These are phyloP conservation scores for Drosophila grimshawi DNA, from an alignment of 1,140 invertebrate species.

Conservation along the genomic window DNA sequence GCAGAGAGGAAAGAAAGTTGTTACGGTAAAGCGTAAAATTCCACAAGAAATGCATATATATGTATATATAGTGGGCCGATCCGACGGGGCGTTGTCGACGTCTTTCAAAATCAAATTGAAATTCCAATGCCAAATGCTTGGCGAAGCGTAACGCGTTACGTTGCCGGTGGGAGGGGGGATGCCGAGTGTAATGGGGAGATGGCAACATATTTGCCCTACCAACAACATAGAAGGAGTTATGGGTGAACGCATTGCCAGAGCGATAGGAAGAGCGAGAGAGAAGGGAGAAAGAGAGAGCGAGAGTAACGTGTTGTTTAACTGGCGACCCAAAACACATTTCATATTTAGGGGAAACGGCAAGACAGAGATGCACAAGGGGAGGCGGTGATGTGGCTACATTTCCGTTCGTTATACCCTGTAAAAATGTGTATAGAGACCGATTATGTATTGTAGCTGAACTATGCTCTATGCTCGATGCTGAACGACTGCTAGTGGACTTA, in stretches of 20 bases:
- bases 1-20: constrained; percentile 6
- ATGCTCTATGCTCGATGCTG: no score
- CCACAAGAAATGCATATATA: constrained; percentile 33
- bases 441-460: no score
- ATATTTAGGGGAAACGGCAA: background rate
- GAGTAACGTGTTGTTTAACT: constrained; percentile 30
- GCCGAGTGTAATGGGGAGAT: no score
- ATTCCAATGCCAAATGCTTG: constrained; percentile 68
- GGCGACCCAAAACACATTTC: constrained; percentile 33
- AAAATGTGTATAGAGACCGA: background rate
- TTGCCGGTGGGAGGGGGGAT: background rate
- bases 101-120: constrained; percentile 50
- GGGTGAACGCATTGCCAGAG: constrained; percentile 38
- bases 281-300: background rate
- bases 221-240: constrained; percentile 26
- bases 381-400: background rate
- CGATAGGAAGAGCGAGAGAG: background rate
- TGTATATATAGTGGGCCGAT: constrained; percentile 49
- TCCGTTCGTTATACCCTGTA: constrained; percentile 28
- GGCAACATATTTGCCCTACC: background rate
- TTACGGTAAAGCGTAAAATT: constrained; percentile 14
- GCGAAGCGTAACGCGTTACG: constrained; percentile 59
- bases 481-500: no score
- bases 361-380: background rate
- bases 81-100: constrained; percentile 42